These are phyloP conservation scores for Ariolimax columbianus DNA, from an alignment of 2,888 invertebrate genomes.

Conservation along the genomic window DNA sequence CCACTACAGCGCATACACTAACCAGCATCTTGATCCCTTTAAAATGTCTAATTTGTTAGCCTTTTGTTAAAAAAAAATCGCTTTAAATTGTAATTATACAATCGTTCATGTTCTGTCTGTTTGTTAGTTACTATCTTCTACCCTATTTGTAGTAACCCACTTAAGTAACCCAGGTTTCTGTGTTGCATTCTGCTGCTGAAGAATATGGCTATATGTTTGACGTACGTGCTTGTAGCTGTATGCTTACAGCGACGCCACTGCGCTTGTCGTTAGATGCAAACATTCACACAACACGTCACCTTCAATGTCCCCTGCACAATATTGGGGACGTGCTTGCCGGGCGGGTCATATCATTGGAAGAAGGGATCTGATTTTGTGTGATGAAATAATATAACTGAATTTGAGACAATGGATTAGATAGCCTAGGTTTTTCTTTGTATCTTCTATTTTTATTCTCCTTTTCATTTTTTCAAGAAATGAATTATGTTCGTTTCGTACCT, in stretches of 20 bases:
- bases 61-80: no score
- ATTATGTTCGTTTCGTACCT: no score
- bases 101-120: no score
- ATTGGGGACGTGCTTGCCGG: not conserved
- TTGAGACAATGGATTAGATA: not conserved
- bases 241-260: not conserved
- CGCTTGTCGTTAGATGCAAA: constrained; percentile 18
- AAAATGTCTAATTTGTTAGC: no score
- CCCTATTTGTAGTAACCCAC: no score
- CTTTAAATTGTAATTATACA: no score
- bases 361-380: constrained; percentile 21
- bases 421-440: not conserved
- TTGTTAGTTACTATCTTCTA: no score
- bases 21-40: no score
- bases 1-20: no score
- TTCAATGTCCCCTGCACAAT: not conserved
- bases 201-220: constrained; percentile 21
- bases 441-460: not conserved
- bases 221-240: not conserved
- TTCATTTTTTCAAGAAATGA: not conserved
- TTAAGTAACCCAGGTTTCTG: constrained; percentile 21
- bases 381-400: constrained; percentile 25
- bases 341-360: not conserved
- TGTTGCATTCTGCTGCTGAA: not conserved
- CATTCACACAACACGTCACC: not conserved